A percentile compares a stretch with the other conserved stretches of the same genome.
phyloP scores from a whole-genome alignment of 2,888 invertebrate species.

The Pyrrhosoma nymphula region DNA sequence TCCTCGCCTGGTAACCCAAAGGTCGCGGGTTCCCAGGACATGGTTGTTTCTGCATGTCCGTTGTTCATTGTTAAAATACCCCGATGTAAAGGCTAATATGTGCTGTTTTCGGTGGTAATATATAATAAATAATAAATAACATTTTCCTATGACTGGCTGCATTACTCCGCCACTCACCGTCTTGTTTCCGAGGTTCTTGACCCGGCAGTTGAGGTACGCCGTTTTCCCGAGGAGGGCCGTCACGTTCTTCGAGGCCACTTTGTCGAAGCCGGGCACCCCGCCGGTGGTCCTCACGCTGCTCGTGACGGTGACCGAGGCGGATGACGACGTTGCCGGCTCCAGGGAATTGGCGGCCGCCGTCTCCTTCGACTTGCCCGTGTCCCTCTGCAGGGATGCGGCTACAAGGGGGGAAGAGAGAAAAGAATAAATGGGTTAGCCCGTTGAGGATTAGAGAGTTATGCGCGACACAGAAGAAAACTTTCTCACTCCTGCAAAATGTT shows the following conservation, averaged over 20 bases:
- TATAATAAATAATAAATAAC: too few species aligned
- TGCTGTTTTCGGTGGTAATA: too few species aligned
- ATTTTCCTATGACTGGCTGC: too few species aligned
- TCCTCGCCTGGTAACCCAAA: too few species aligned
- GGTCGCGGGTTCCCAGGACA: too few species aligned
- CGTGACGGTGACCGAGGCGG: conserved; percentile 38
- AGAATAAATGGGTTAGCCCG: not conserved
- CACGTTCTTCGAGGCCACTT: conserved; percentile 85
- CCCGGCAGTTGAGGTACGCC: conserved; percentile 92
- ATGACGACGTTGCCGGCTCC: conserved; percentile 43
- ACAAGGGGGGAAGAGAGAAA: not conserved
- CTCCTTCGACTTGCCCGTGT: conserved; percentile 62
- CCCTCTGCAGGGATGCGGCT: conserved; percentile 62
- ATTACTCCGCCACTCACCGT: conserved; percentile 87
- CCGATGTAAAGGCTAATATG: too few species aligned
- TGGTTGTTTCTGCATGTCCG: too few species aligned
- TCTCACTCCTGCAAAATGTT: too few species aligned
- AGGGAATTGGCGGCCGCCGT: conserved; percentile 64
- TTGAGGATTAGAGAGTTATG: too few species aligned
- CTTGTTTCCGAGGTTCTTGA: conserved; percentile 94
- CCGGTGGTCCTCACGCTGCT: conserved; percentile 78
- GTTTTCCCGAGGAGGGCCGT: conserved; percentile 94
- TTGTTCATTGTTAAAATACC: too few species aligned
- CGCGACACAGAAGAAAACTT: too few species aligned
- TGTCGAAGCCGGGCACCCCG: conserved; percentile 88